Evolutionary conservation across 2,888 invertebrate species (phyloP).

Genomic region (Sphaeridia pumilis): DNA sequence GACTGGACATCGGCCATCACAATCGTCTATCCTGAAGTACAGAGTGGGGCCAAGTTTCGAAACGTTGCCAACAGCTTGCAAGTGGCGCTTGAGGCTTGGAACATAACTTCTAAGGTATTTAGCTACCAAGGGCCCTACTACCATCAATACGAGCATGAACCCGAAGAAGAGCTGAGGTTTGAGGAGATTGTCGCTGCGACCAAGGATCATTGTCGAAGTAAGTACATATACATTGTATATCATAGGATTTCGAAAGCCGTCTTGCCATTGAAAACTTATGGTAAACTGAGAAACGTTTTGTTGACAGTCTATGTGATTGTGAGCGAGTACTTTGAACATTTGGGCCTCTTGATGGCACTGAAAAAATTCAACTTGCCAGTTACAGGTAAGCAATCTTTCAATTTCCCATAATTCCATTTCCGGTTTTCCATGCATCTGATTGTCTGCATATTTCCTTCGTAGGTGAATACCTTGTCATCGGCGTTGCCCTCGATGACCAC

Average conservation of each 20-base stretch:
- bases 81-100: slow-evolving; percentile 28
- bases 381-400: not conserved
- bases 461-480: slow-evolving; percentile 91
- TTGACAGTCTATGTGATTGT: slow-evolving; percentile 83
- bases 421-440: too few relatives aligned
- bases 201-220: slow-evolving; percentile 75
- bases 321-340: slow-evolving; percentile 79
- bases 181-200: slow-evolving; percentile 68
- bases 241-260: not conserved
- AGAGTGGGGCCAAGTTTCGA: slow-evolving; percentile 31
- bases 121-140: slow-evolving; percentile 61
- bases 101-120: slow-evolving; percentile 26
- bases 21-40: slow-evolving; percentile 28
- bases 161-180: too few relatives aligned
- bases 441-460: slow-evolving; percentile 20
- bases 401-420: not conserved
- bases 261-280: not conserved
- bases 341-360: slow-evolving; percentile 75
- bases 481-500: slow-evolving; percentile 84
- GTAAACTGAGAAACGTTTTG: too few relatives aligned
- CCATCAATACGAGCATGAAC: slow-evolving; percentile 71
- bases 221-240: slow-evolving; percentile 45
- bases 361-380: slow-evolving; percentile 45
- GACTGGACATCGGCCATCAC: slow-evolving; percentile 56
- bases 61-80: slow-evolving; percentile 31